These are phyloP conservation scores for Chaunax sp. DNA, from an alignment of 2,797 vertebrate genomes.

Conservation along the genomic window DNA sequence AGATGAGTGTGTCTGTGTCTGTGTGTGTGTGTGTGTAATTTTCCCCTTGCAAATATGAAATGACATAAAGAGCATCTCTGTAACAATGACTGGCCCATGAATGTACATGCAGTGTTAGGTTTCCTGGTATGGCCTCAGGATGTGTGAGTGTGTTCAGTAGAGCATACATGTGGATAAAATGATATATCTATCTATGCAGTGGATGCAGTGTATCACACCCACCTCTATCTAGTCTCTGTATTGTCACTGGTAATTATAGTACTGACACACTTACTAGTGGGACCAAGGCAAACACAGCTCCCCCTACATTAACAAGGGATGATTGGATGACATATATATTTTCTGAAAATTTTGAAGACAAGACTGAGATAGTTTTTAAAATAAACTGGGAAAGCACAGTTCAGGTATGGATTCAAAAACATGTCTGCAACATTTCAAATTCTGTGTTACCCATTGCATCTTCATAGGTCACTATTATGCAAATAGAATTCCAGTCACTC, in stretches of 20 bases:
- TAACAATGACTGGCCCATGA: not conserved
- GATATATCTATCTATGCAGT: not conserved
- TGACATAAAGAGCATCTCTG: constrained; percentile 7
- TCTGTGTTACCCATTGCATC: not conserved
- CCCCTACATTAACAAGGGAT: not conserved
- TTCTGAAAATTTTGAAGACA: not conserved
- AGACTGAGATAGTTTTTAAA: not conserved
- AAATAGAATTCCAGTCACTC: not conserved
- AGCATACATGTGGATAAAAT: not conserved
- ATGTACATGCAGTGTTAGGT: not conserved
- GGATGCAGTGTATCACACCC: not conserved
- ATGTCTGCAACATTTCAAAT: not conserved
- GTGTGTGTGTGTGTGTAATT: no score
- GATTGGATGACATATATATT: not conserved
- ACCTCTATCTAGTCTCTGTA: not conserved
- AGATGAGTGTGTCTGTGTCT: not conserved
- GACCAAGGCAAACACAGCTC: no score
- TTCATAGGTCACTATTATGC: not conserved
- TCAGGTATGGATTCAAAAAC: not conserved
- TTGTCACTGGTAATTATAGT: not conserved
- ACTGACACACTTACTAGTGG: not conserved
- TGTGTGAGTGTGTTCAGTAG: not conserved
- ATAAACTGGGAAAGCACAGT: not conserved
- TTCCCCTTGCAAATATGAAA: not conserved
- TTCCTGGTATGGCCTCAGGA: not conserved